Conservation (phyloP, 2,888 invertebrate genomes). For the Chrysolina oricalcia region DNA sequence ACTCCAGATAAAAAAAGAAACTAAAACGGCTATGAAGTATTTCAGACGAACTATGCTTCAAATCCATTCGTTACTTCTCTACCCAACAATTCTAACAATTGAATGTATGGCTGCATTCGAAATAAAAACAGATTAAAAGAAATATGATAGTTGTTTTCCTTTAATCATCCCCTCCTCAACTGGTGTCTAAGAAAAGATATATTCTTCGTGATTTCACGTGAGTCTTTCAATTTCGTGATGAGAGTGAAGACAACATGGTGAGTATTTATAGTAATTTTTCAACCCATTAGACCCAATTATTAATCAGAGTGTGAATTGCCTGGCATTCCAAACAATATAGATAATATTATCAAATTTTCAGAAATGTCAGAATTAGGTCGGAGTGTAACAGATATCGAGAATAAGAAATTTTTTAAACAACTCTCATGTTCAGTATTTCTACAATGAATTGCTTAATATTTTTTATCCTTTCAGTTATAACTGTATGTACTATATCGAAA, state of each 20-base stretch:
- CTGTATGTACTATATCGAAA: too few species aligned
- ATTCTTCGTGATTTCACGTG: conserved; percentile 45
- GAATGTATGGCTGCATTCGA: conserved; percentile 21
- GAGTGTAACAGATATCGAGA: too few species aligned
- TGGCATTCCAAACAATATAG: too few species aligned
- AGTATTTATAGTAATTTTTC: conserved; percentile 27
- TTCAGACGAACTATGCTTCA: not conserved
- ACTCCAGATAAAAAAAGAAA: not conserved
- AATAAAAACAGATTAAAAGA: conserved; percentile 31
- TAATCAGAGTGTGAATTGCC: not conserved
- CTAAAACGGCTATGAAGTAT: conserved; percentile 6
- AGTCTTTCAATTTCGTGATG: conserved; percentile 36
- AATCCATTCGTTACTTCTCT: not conserved
- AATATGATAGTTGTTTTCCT: conserved; percentile 46
- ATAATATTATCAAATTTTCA: too few species aligned
- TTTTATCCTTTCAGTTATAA: too few species aligned
- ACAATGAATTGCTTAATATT: too few species aligned
- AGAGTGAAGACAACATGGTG: conserved; percentile 55
- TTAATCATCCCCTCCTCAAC: conserved; percentile 48
- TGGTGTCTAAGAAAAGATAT: conserved; percentile 27
- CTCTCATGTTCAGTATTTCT: too few species aligned
- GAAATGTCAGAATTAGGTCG: too few species aligned
- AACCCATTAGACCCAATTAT: not conserved
- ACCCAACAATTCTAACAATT: conserved; percentile 32
- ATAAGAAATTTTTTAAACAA: too few species aligned